phyloP scores from a whole-genome alignment of 1,140 invertebrate species.

The Venustaconcha ellipsiformis region DNA sequence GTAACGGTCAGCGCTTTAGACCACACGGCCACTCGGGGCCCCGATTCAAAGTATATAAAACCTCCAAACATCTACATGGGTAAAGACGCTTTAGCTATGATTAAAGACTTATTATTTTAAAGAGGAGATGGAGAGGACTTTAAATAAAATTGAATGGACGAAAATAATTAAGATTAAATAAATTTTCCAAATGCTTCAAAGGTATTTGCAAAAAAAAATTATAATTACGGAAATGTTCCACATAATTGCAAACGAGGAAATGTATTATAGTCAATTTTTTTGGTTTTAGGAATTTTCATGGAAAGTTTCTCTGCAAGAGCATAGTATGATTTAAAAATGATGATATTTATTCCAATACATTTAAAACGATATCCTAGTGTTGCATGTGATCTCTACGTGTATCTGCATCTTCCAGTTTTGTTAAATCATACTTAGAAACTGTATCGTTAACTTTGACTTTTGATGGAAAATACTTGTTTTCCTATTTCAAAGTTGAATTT shows the following conservation, averaged over 20 bases:
- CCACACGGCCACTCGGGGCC: too few relatives aligned
- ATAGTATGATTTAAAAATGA: slow-evolving; percentile 14
- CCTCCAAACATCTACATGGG: slow-evolving; percentile 5
- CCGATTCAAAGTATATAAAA: slow-evolving; percentile 3
- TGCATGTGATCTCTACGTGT: not conserved
- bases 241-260: slow-evolving; percentile 2
- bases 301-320: not conserved
- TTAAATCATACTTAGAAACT: too few relatives aligned
- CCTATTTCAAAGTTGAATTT: too few relatives aligned
- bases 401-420: too few relatives aligned
- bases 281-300: too few relatives aligned
- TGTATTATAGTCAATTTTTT: too few relatives aligned
- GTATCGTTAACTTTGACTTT: too few relatives aligned
- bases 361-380: slow-evolving; percentile 10
- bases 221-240: not conserved
- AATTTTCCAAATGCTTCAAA: slow-evolving; percentile 2
- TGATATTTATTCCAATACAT: slow-evolving; percentile 5
- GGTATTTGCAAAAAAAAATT: slow-evolving; percentile 16
- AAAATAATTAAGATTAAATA: not conserved
- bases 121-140: too few relatives aligned
- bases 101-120: not conserved
- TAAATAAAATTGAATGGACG: too few relatives aligned
- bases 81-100: not conserved
- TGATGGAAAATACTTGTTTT: too few relatives aligned
- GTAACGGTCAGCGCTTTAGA: too few relatives aligned